Conservation (phyloP, 2,113 vertebrate species). For the Dicaeum eximium region DNA sequence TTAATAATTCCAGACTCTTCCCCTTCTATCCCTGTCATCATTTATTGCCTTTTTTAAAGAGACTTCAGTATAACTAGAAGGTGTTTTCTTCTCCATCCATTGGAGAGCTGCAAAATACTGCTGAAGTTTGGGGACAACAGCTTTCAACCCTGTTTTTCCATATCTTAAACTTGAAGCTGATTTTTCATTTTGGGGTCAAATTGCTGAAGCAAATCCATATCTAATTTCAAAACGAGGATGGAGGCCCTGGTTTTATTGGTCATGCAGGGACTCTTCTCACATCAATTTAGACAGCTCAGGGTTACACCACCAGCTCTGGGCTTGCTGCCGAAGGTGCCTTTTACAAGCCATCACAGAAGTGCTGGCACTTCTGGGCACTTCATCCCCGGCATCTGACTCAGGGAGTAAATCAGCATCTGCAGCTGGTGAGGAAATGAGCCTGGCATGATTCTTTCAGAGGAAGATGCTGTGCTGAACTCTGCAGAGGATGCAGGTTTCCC, state of each 20-base stretch:
- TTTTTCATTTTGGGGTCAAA: background rate
- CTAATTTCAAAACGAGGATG: background rate
- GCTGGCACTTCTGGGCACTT: background rate
- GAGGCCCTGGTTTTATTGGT: background rate
- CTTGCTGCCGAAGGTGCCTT: rapidly evolving
- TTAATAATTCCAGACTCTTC: background rate
- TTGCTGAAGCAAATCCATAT: background rate
- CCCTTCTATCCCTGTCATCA: background rate
- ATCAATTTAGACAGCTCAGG: background rate
- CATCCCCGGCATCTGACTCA: rapidly evolving
- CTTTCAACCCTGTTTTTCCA: background rate
- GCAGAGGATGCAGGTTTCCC: background rate
- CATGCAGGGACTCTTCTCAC: rapidly evolving
- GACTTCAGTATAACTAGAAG: background rate
- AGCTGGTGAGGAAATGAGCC: background rate
- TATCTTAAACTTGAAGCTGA: background rate
- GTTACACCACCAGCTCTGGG: rapidly evolving
- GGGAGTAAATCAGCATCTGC: background rate
- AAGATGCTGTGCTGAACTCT: background rate
- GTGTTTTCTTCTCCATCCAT: background rate
- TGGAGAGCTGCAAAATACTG: background rate
- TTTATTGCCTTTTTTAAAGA: background rate
- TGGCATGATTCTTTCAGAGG: background rate
- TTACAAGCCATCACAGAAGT: background rate
- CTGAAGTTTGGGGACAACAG: background rate